Percentiles rank a stretch among this genome's conserved stretches.
Conservation (phyloP, 2,888 invertebrate genomes). For the Nomada fabriciana region DNA sequence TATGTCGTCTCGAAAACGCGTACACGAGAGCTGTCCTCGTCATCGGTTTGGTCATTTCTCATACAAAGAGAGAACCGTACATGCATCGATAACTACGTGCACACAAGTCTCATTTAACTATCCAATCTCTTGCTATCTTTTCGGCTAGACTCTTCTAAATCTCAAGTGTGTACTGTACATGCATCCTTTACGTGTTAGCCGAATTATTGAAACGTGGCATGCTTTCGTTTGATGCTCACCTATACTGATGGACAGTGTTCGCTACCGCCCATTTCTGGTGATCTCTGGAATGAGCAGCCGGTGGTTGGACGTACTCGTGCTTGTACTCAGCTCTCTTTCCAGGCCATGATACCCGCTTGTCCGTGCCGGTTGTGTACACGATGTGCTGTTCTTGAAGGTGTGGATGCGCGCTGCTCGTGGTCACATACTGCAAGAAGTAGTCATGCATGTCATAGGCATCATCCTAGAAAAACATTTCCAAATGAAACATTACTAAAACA, state of each 20-base stretch:
- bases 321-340: slow-evolving; percentile 84
- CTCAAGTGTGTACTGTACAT: neutral
- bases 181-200: slow-evolving; percentile 26
- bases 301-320: slow-evolving; percentile 87
- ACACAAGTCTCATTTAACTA: slow-evolving; percentile 24
- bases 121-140: slow-evolving; percentile 1
- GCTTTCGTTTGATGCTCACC: slow-evolving; percentile 72
- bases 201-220: neutral
- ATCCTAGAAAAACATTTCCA: slow-evolving; percentile 80
- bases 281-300: slow-evolving; percentile 86
- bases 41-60: slow-evolving; percentile 51
- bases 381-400: slow-evolving; percentile 85
- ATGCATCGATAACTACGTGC: slow-evolving; percentile 55
- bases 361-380: slow-evolving; percentile 85
- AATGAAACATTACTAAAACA: slow-evolving; percentile 60
- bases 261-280: slow-evolving; percentile 87
- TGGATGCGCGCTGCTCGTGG: slow-evolving; percentile 83
- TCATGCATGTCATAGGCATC: slow-evolving; percentile 82
- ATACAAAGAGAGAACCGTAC: slow-evolving; percentile 33
- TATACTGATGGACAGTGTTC: slow-evolving; percentile 84
- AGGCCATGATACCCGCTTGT: slow-evolving; percentile 87
- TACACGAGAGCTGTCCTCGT: slow-evolving; percentile 24
- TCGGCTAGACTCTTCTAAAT: slow-evolving; percentile 3
- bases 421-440: slow-evolving; percentile 85
- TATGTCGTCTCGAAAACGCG: slow-evolving; percentile 41